Evolutionary conservation across 2,888 invertebrate genomes (phyloP), one percentile per base, ranked within the genome.

Genomic region (Sphaerophoria rueppellii): DNA sequence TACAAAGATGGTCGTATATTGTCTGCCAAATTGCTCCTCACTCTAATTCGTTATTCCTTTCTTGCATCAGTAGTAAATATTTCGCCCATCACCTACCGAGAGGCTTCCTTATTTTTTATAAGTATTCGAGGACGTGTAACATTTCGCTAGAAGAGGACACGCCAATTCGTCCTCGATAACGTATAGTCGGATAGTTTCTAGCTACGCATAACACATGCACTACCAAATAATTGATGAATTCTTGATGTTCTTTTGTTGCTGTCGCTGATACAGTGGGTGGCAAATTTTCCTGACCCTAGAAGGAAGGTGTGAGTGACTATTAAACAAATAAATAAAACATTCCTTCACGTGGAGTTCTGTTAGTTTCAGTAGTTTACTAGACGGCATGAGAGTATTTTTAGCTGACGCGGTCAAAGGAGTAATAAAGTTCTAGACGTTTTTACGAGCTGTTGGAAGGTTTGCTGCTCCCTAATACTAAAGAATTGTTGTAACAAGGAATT

Each of bases 311-410:
- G n/a, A n/a, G n/a, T n/a, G n/a, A n/a, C n/a, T n/a, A n/a, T n/a
- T n/a, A n/a, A n/a, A n/a, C n/a, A n/a, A n/a, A n/a, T 80, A 80
- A 79, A 83, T 79, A 76, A 83, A 76, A 72, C 80, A 80, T 83
- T 9, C 54, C 12, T 40, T 40, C n/a, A 32, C 32, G n/a, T 12
- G 24, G 57, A 48, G 50, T 70, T 57, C 63, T 67, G 71, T 83
- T 50, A 55, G 54, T 72, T 83, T 74, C 50, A 55, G 71, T 83
- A 79, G 79, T 83, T 79, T 71, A 75, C 48, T 79, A 65, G 79
- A 55, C 65, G 55, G 71, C 61, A 72, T 65, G 81, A 81, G 75
- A 81, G 71, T 58, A 67, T 75, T 48, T 75, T 81, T 65, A 50
- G 75, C 48, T 48, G 71, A 54, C 69, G 67, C 24, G 32, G 24